A percentile compares a stretch with the other conserved stretches of the same genome.
phyloP scores from a whole-genome alignment of 1,140 invertebrate species.

The Bombus affinis region DNA sequence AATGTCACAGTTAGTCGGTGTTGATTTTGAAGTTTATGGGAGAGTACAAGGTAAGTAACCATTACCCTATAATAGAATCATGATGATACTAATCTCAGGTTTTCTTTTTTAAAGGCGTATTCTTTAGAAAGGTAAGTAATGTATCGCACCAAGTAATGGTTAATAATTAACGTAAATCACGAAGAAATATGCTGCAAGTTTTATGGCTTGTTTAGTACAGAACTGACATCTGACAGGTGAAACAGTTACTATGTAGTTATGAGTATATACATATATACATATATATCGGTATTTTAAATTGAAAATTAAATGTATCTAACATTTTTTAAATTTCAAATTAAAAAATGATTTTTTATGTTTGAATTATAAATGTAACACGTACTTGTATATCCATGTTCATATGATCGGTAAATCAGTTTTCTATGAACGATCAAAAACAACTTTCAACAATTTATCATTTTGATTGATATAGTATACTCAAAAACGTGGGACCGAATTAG shows the following conservation, averaged over 20 bases:
- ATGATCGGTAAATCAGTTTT: background rate
- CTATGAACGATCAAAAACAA: background rate
- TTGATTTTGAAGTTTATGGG: slow-evolving; percentile 86
- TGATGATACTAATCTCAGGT: slow-evolving; percentile 15
- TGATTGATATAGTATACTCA: slow-evolving; percentile 85
- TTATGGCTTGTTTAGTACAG: background rate
- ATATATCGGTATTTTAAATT: background rate
- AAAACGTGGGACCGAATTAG: slow-evolving; percentile 85
- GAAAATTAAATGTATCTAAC: background rate
- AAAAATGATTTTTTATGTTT: background rate
- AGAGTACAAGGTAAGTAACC: slow-evolving; percentile 83
- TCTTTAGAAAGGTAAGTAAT: slow-evolving; percentile 84
- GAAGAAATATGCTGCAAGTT: background rate
- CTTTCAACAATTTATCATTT: background rate
- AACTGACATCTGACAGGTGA: slow-evolving; percentile 23
- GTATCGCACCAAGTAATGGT: background rate
- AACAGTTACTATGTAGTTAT: background rate
- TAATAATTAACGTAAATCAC: background rate
- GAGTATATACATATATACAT: background rate
- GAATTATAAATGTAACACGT: background rate
- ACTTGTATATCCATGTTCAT: background rate
- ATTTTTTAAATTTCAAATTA: background rate
- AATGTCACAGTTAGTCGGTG: slow-evolving; percentile 75
- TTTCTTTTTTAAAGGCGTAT: slow-evolving; percentile 82
- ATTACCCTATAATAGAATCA: background rate